Evolutionary conservation across 2,113 vertebrate species (phyloP), one percentile per base, ranked within the genome.

Genomic region (Barbus barbus): DNA sequence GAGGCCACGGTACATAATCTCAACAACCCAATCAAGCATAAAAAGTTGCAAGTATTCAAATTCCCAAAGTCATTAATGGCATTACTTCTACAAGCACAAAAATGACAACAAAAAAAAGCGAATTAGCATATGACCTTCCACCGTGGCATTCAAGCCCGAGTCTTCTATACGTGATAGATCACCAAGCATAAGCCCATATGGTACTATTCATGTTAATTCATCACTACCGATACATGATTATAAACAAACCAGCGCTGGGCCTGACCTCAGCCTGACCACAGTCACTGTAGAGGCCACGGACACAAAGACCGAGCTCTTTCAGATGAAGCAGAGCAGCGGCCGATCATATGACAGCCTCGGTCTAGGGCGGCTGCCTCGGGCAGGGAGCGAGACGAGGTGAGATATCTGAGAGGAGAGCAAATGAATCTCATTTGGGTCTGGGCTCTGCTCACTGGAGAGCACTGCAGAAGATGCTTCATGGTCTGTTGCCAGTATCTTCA

Each of bases 121-220:
- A 33, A 82, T 77, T 77, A 82, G 71, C 65, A 77, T 71, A 87
- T 53, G 31, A 72, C 53, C 72, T 87, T 82, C 83, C 48, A 28
- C 56, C 18, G 9, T 87, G 53, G 31, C 44, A 85, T 84, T 78
- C 79, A 78, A 7, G 63, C n/a, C 31, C 24, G 28, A 63, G 28
- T 41, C 53, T n/a, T n/a, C 44, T 48, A 14, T 63, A 86, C 18
- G 69, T 56, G 67, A 83, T 46, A 28, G 20, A 26, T 24, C 60
- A 28, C 60, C 28, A 28, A 78, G 83, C 82, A 31, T 24, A 75
- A 81, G 48, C 63, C 58, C 26, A 41, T 83, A 76, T 69, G 63
- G 77, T 46, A 63, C 77, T 33, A 33, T 77, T 76, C 78, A 63
- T n/a, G 46, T 60, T 63, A 61, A 60, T 58, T 77, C 46, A 63